Base-by-base conservation (phyloP, 1,140 invertebrate genomes). In the Psilanteris sp. region DNA sequence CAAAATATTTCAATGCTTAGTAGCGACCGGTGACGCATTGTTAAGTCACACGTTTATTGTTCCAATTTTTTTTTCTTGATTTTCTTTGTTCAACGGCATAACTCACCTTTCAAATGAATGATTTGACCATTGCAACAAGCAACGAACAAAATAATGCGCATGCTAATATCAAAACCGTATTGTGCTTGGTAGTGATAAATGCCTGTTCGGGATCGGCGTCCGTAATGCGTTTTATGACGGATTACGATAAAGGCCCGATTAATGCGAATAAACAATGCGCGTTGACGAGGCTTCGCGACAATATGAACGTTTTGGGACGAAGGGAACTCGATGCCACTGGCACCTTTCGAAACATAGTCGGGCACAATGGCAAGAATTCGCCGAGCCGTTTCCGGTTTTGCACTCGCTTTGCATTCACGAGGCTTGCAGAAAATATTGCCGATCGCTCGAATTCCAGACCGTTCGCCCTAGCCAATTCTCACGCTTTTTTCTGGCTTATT, bases 361-460 rank as follows among this genome's bases (percentile, higher is more conserved):
- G 14, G 29, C 22, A 54, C 34, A 16, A 15, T 0, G 32, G 14
- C 32, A 50, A 43, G 34, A 77, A 77, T 67, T 62, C 44, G 77
- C 44, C 64, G 46, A 79, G 67, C 52, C 57, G 72, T 79, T 79
- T 76, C 73, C 68, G 55, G 77, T 64, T 41, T 72, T 72, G 59
- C 52, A 14, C 54, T 52, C 26, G 5, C 37, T 66, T 64, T 74
- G 37, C 24, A 66, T 66, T 72, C 48, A 52, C 52, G n/a, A 20
- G 11, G 27, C 44, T 59, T 34, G 68, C 70, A 67, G 36, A 64
- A 62, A 64, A 72, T 72, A 76, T 61, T 76, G 72, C 57, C 62
- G 55, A 76, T 76, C 44, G 54, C 54, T 59, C 39, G 57, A 67
- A 76, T 79, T 79, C 68, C 64, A 55, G 46, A 16, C 41, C 32